Evolutionary conservation across 2,888 invertebrate species (phyloP).

Genomic region (Neoaliturus tenellus): DNA sequence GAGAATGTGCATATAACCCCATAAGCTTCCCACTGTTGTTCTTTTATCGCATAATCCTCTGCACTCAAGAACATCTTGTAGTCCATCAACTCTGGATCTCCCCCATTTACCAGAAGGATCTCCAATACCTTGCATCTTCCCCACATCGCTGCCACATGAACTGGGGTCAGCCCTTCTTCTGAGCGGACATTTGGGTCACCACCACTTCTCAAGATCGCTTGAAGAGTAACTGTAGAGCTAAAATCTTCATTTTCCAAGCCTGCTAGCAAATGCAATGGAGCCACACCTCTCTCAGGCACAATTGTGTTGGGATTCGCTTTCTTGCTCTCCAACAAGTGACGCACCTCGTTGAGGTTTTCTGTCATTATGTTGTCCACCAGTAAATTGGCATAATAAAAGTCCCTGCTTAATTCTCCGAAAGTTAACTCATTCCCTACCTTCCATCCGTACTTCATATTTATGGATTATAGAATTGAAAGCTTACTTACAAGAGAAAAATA

Average conservation of each 20-base stretch:
- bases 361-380: constrained; percentile 8
- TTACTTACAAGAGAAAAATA: neutral
- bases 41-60: constrained; percentile 84
- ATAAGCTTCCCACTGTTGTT: constrained; percentile 79
- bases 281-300: constrained; percentile 7
- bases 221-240: neutral
- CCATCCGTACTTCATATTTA: neutral
- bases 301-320: neutral
- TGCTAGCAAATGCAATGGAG: neutral
- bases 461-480: neutral
- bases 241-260: constrained; percentile 22
- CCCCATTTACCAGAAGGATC: constrained; percentile 85
- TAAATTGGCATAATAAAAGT: constrained; percentile 6
- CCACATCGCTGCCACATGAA: constrained; percentile 93
- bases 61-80: constrained; percentile 80
- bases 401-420: constrained; percentile 3
- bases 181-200: constrained; percentile 71
- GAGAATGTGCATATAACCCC: neutral
- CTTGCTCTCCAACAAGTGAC: neutral
- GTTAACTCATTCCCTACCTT: neutral
- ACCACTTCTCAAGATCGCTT: constrained; percentile 1
- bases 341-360: constrained; percentile 3
- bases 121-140: constrained; percentile 83
- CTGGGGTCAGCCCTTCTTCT: constrained; percentile 87
- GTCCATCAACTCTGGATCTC: constrained; percentile 82